Evolutionary conservation across 2,797 vertebrate species (phyloP), one percentile per base, ranked within the genome.

Genomic region (Galago senegalensis): DNA sequence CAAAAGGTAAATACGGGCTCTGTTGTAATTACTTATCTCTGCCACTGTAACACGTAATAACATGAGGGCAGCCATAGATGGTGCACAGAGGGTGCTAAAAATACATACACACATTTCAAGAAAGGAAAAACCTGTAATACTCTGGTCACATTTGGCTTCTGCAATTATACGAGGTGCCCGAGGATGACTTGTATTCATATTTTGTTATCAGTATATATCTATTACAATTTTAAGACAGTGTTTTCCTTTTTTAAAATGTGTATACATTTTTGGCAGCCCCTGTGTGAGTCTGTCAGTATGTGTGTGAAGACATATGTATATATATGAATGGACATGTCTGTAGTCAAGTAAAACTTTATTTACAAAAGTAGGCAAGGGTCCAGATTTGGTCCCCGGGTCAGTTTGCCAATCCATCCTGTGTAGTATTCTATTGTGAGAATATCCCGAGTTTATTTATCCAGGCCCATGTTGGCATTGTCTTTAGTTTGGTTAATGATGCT

Each of bases 281-380:
- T 53, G 49, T 53, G 49, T 53, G 49, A 14, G 49, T 53, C 49
- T 53, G 49, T 53, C 14, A 14, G 49, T 16, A 14, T 53, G 49
- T 53, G 49, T 53, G 49, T 53, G 49, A 53, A 53, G 49, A 53
- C 49, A 58, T 58, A 58, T 58, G 18, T 20, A 58, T 58, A 58
- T 58, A 20, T n/a, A n/a, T 29, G 18, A 81, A 40, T 31, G 21
- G 23, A 16, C 11, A 43, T 73, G 12, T 46, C 16, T 83, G 2
- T 60, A 4, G 49, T 86, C 18, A 58, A 91, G 82, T 86, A 79
- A 87, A 95, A 69, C 0, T 63, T 89, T 56, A 69, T 86, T 60
- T 91, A 69, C 46, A 88, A 63, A 63, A 91, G 40, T 56, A 80
- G 8, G 3, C 65, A 23, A 2, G 61, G 6, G 3, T 9, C 23